These are phyloP conservation scores for Trissoscelio sp. DNA, from an alignment of 2,888 invertebrate genomes.

Conservation along the genomic window DNA sequence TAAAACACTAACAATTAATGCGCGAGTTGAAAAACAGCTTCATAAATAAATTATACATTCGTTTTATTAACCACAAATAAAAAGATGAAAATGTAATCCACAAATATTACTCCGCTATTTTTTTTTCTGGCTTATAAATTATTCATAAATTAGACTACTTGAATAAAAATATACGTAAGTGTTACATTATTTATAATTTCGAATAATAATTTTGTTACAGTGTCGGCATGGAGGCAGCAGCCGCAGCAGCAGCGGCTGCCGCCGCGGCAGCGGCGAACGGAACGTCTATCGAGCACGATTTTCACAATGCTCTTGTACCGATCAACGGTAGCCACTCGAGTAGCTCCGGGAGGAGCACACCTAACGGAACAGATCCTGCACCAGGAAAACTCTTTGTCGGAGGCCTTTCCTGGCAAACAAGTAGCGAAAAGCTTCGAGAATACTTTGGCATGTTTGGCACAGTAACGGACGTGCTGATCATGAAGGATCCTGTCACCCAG, in stretches of 20 bases:
- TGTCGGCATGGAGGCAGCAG: slow-evolving; percentile 84
- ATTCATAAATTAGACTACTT: too few relatives aligned
- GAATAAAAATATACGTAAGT: neutral
- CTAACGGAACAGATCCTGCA: slow-evolving; percentile 88
- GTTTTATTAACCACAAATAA: too few relatives aligned
- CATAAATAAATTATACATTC: too few relatives aligned
- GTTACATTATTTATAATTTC: neutral
- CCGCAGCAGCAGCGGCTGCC: slow-evolving; percentile 73
- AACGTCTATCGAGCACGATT: slow-evolving; percentile 84
- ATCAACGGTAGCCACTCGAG: slow-evolving; percentile 85
- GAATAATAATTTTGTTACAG: slow-evolving; percentile 78
- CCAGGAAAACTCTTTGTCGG: slow-evolving; percentile 95
- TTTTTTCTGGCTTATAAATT: too few relatives aligned
- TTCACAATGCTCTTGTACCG: slow-evolving; percentile 83
- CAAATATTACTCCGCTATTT: too few relatives aligned
- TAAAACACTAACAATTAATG: too few relatives aligned
- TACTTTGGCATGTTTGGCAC: slow-evolving; percentile 97
- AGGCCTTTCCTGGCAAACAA: slow-evolving; percentile 96
- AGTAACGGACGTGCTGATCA: slow-evolving; percentile 95
- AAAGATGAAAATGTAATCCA: too few relatives aligned
- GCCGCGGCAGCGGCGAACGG: slow-evolving; percentile 84
- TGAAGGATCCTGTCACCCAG: slow-evolving; percentile 97
- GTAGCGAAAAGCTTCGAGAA: slow-evolving; percentile 95
- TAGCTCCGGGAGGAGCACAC: slow-evolving; percentile 91
- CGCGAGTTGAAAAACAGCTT: too few relatives aligned